A percentile compares a stretch with the other conserved stretches of the same genome.
Evolutionary conservation across 2,113 vertebrate genomes (phyloP).

Genomic region (Campylomormyrus tamandua): DNA sequence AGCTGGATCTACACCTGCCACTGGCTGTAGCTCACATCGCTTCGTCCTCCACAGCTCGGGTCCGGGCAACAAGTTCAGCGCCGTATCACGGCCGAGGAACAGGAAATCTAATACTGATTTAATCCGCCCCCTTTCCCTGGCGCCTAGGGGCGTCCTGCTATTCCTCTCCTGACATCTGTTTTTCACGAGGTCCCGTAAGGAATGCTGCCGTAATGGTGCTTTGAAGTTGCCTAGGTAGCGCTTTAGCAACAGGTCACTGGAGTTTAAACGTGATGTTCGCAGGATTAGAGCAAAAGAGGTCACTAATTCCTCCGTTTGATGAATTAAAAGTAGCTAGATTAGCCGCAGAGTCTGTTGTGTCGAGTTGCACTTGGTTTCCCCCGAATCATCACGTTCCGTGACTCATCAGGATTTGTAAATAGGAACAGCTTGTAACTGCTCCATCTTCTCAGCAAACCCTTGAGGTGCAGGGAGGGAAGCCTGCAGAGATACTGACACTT

Average conservation of each 20-base stretch:
- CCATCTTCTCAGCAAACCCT: not conserved
- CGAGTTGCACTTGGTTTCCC: not conserved
- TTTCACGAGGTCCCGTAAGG: not conserved
- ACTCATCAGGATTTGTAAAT: not conserved
- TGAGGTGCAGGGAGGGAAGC: not conserved
- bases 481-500: not conserved
- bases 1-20: constrained; percentile 56
- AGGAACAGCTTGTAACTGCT: not conserved
- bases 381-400: not conserved
- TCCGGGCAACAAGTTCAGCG: constrained; percentile 23
- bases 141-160: not conserved
- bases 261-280: not conserved
- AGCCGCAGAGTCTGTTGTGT: not conserved
- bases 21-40: constrained; percentile 38
- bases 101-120: constrained; percentile 19
- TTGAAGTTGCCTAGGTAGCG: not conserved
- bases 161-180: not conserved
- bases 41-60: constrained; percentile 29
- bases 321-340: not conserved
- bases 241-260: not conserved
- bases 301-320: not conserved
- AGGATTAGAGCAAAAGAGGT: not conserved
- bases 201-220: not conserved
- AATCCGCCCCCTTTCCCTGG: not conserved
- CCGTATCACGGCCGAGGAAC: constrained; percentile 20